phyloP scores from a whole-genome alignment of 2,888 invertebrate genomes.

The Sympetrum striolatum region DNA sequence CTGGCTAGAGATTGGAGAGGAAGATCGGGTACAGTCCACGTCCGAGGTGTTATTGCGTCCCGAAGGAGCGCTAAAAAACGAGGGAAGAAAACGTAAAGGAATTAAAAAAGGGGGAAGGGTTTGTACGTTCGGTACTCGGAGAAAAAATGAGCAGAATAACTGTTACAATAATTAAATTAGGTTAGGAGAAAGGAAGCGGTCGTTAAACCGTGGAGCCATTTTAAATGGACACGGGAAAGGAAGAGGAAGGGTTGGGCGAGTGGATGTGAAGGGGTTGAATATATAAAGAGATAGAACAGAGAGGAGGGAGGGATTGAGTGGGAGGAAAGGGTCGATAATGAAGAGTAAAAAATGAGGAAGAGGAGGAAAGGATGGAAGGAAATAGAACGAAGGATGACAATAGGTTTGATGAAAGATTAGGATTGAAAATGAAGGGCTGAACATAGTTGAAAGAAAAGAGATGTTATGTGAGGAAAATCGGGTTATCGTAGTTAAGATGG shows the following conservation, averaged over 20 bases:
- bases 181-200: not conserved
- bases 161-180: constrained; percentile 32
- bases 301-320: not conserved
- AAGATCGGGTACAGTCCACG: not conserved
- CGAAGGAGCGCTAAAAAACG: not conserved
- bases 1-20: not conserved
- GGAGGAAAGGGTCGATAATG: not conserved
- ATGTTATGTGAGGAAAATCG: not conserved
- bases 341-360: not conserved
- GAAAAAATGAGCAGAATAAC: constrained; percentile 7
- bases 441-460: not conserved
- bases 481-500: too few relatives aligned
- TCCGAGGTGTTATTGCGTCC: not conserved
- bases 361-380: not conserved
- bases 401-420: too few relatives aligned
- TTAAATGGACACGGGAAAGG: constrained; percentile 6
- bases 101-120: not conserved
- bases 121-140: not conserved
- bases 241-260: not conserved
- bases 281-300: not conserved
- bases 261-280: not conserved
- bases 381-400: too few relatives aligned
- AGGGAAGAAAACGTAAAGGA: not conserved
- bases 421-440: too few relatives aligned
- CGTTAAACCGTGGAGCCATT: constrained; percentile 18